Conservation (phyloP, 2,888 invertebrate species). For the Rhagium mordax region DNA sequence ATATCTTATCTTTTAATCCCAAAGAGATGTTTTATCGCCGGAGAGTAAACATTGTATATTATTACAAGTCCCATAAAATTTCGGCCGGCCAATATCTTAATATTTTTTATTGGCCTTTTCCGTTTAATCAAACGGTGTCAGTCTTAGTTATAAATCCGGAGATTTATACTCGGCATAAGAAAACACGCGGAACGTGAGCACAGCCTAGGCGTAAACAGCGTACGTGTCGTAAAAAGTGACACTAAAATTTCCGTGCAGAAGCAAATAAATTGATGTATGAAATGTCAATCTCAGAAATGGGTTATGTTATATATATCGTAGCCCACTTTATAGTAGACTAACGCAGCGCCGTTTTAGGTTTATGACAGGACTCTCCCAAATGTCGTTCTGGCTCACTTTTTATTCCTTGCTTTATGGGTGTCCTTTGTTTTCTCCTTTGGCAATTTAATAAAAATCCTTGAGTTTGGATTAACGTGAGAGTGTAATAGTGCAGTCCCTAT, state of each 20-base stretch:
- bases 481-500: not conserved
- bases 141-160: slow-evolving; percentile 15
- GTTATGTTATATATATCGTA: slow-evolving; percentile 55
- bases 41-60: slow-evolving; percentile 9
- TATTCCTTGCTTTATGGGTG: slow-evolving; percentile 43
- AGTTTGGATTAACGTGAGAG: not conserved
- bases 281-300: slow-evolving; percentile 65
- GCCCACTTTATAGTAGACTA: slow-evolving; percentile 60
- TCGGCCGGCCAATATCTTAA: slow-evolving; percentile 11
- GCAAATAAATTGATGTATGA: slow-evolving; percentile 63
- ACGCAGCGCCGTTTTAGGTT: slow-evolving; percentile 53
- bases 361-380: slow-evolving; percentile 48
- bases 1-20: not conserved
- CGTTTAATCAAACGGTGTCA: slow-evolving; percentile 15
- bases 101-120: slow-evolving; percentile 8
- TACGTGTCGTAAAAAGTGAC: slow-evolving; percentile 53
- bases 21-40: slow-evolving; percentile 5
- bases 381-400: slow-evolving; percentile 39
- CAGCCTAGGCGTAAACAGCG: slow-evolving; percentile 36
- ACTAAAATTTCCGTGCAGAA: slow-evolving; percentile 51
- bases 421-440: slow-evolving; percentile 21
- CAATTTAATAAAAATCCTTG: not conserved
- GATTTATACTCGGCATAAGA: slow-evolving; percentile 7
- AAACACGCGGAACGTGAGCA: slow-evolving; percentile 9
- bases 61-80: slow-evolving; percentile 9